Evolutionary conservation across 2,888 invertebrate genomes (phyloP), one percentile per base, ranked within the genome.

Genomic region (Chouioia cunea): DNA sequence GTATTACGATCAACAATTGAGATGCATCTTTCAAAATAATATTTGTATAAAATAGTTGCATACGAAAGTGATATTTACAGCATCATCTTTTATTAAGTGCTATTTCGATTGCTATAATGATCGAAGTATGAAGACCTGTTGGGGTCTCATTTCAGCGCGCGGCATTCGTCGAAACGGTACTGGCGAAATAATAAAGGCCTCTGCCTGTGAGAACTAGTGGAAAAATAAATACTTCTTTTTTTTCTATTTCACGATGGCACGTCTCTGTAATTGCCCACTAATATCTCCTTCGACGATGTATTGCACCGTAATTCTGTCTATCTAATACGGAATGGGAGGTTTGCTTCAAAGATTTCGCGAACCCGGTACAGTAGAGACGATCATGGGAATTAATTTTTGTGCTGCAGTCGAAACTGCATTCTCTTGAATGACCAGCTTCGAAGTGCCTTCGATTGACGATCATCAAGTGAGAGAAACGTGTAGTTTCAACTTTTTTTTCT

Each of bases 231-330:
- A 47, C 50, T 18, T 43, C 16, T 50, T 18, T 53, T 44, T 48
- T 50, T 36, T 18, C 44, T 44, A 23, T n/a, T 48, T 65, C 72
- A 70, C 74, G 73, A 66, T 76, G 74, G 80, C 80, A 82, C 81
- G 82, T 82, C 76, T 79, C 79, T 80, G 82, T 82, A 84, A 84
- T 84, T 83, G 81, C 76, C 77, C 77, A 76, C 82, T 83, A 83
- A 83, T 84, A 81, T 78, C 77, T 62, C 62, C 27, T 18, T 48
- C 16, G 74, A 63, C 74, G 75, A 77, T 70, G 73, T 73, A 16
- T 83, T 80, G 81, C 79, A 78, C 80, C 76, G 79, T 81, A 81
- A 84, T 36, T 83, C 81, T 80, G 77, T 81, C 83, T 81, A 79
- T 80, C 81, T 80, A 83, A 81, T 81, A 80, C 76, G 18, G 47